Conservation (phyloP, 2,888 invertebrate genomes). For the Conomelus anceps region DNA sequence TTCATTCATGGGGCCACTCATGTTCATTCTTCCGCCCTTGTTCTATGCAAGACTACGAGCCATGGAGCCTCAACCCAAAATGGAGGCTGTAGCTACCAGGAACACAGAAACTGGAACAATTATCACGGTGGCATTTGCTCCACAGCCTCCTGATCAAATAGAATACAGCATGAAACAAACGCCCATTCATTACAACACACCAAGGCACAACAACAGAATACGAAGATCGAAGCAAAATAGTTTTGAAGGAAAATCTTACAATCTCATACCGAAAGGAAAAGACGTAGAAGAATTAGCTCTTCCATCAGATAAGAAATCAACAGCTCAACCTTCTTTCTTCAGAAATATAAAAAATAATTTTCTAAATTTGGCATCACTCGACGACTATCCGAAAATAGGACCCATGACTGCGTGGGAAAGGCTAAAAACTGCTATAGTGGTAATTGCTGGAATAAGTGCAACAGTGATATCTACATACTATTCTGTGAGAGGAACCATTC, state of each 20-base stretch:
- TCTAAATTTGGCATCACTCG: conserved; percentile 10
- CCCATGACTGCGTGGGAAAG: conserved; percentile 36
- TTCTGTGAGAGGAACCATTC: conserved; percentile 58
- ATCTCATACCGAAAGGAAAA: neutral
- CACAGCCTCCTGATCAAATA: neutral
- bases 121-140: neutral
- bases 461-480: conserved; percentile 64
- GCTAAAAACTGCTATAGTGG: conserved; percentile 50
- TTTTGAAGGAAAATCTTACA: neutral
- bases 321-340: neutral
- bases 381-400: conserved; percentile 22
- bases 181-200: neutral
- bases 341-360: conserved; percentile 3
- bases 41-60: conserved; percentile 65
- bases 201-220: neutral
- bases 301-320: no score
- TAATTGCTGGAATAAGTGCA: conserved; percentile 52
- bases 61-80: conserved; percentile 38
- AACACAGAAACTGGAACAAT: neutral
- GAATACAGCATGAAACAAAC: neutral
- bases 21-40: conserved; percentile 77
- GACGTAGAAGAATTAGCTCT: neutral
- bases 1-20: conserved; percentile 71
- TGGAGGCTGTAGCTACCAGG: neutral
- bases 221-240: neutral